Evolutionary conservation across 2,797 vertebrate species (phyloP), one percentile per base, ranked within the genome.

Genomic region (Artibeus lituratus): DNA sequence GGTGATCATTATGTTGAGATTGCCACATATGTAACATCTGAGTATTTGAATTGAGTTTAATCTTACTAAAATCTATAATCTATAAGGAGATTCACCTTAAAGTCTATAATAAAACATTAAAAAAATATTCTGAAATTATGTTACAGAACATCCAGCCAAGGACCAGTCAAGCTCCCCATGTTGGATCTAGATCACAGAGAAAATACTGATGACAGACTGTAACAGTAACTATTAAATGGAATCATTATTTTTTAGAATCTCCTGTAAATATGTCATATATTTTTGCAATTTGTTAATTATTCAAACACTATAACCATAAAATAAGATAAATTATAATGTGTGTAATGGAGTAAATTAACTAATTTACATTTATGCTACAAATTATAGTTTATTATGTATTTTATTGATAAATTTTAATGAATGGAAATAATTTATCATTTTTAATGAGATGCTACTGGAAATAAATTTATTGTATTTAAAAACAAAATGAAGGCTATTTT

Each of bases 351-450:
- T 96, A 84, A 98, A 76, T 97, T 96, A 59, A 92, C 55, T 97
- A 89, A 80, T 95, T 98, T 98, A 96, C 55, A 95, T 98, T 97
- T 97, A 95, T 96, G 95, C 89, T 90, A 92, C 62, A 94, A 97
- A 97, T 94, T 94, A 59, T 95, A 87, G 91, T 98, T 98, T 97
- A 97, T 92, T 98, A 96, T 93, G 89, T 95, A 97, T 92, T 98
- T 98, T 97, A 97, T 83, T 98, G 94, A 95, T 97, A 98, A 62
- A 97, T 97, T 98, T 98, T 96, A 96, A 98, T 97, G 90, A 97
- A 96, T 97, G 85, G 87, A 98, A 97, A 97, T 97, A 96, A 22
- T 95, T 98, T 62, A 95, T 72, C 96, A 89, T 94, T 97, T 97
- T 98, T 94, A 94, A 88, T 74, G 81, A 97, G 97, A 97, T 97